Evolutionary conservation across 1,140 invertebrate genomes (phyloP), one percentile per base, ranked within the genome.

Genomic region (Araneus ventricosus): DNA sequence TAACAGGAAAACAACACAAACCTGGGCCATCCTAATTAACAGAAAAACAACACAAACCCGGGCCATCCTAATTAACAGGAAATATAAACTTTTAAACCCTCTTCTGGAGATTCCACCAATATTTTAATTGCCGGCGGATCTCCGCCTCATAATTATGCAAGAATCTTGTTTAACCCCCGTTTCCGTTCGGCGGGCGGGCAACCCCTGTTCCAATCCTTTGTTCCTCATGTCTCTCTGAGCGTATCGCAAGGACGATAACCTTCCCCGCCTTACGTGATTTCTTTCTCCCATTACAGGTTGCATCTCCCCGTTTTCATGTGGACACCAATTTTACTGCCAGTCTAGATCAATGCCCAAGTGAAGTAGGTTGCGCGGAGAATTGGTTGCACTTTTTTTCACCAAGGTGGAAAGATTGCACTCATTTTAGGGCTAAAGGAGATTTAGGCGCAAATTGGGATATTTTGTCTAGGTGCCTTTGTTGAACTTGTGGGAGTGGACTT

Each of bases 231-330:
- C 67, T 27, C 67, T 27, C 67, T 70, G 67, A 70, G 67, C 67
- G 67, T 70, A 30, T 70, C 67, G n/a, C 27, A n/a, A 70, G 67
- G 67, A 70, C 67, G 67, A 70, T 70, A 70, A 70, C 67, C 30
- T 70, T 63, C 61, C 61, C 30, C 67, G 4, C 63, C 63, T n/a
- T 61, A 61, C 59, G 59, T 61, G 57, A 61, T 61, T 61, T 61
- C 59, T 61, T 61, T 61, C 59, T 61, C 59, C 59, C 59, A 61
- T 45, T 10, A 61, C 20, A n/a, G 59, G 59, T 61, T 61, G 59
- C 22, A 24, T 20, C 59, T 61, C 20, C 59, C 41, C 41, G n/a
- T 45, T 45, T 10, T 7, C 5, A 63, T 24, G 61, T 63, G 61
- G 61, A 63, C 61, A 45, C 41, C 41, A 10, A 45, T 45, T 45